These are phyloP conservation scores for Manis pentadactyla DNA, from an alignment of 2,797 vertebrate genomes.

Conservation along the genomic window DNA sequence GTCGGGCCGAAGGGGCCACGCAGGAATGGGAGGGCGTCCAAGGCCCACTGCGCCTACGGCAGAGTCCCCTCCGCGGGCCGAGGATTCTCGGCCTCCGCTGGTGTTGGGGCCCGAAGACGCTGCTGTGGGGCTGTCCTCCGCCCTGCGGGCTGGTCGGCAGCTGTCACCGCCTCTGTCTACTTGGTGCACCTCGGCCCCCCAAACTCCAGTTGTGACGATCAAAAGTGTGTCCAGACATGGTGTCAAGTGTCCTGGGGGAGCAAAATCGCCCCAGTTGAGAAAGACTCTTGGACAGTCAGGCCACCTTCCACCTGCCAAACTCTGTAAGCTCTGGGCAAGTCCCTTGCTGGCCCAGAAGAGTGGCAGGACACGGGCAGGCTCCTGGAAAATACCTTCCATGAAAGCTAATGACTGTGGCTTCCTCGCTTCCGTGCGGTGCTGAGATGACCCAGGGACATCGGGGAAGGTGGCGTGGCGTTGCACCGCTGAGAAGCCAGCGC, in stretches of 20 bases:
- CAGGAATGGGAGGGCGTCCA: neutral
- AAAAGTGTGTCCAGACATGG: neutral
- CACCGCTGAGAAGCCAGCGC: neutral
- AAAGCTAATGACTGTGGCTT: constrained; percentile 67
- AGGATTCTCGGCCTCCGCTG: too few species aligned
- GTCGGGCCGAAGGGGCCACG: neutral
- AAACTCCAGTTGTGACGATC: too few species aligned
- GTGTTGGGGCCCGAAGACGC: neutral
- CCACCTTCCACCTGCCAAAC: neutral
- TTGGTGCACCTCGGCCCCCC: neutral
- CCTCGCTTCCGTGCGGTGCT: neutral
- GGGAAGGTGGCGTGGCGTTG: neutral
- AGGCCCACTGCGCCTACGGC: too few species aligned
- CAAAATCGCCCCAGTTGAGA: neutral
- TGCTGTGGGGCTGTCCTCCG: neutral
- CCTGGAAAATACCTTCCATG: constrained; percentile 55
- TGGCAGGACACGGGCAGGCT: neutral
- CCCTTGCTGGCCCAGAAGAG: neutral
- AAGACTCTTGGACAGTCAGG: neutral
- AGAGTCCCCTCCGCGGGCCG: too few species aligned
- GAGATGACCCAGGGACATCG: neutral
- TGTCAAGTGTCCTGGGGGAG: neutral
- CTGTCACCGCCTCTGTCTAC: neutral
- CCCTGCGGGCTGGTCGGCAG: neutral
- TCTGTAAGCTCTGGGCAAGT: neutral